phyloP scores from a whole-genome alignment of 2,797 vertebrate species.

The Cercopithecus mitis region DNA sequence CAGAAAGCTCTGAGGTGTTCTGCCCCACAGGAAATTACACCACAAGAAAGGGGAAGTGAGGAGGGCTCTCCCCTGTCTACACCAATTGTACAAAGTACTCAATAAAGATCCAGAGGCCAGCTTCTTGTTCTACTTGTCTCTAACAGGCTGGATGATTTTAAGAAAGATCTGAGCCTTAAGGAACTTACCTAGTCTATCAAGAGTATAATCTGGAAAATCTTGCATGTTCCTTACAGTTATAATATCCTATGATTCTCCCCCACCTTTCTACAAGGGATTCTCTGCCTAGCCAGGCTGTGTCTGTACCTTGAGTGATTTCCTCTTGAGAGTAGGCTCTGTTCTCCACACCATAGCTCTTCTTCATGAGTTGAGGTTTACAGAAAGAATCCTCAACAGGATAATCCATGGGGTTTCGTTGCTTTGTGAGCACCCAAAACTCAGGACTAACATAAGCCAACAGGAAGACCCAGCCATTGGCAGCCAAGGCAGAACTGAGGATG shows the following conservation, averaged over 20 bases:
- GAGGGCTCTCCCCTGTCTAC: neutral
- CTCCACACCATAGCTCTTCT: conserved; percentile 85
- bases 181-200: neutral
- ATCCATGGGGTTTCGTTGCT: conserved; percentile 80
- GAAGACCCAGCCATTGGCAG: conserved; percentile 92
- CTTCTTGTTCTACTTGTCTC: neutral
- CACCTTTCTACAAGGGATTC: neutral
- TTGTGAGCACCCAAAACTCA: conserved; percentile 89
- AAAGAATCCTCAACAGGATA: conserved; percentile 82
- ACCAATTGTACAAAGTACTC: neutral
- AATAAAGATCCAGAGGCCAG: neutral
- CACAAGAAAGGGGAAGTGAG: neutral
- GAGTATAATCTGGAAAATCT: neutral
- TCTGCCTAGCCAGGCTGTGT: neutral
- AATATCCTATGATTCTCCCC: neutral
- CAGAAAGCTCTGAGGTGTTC: neutral
- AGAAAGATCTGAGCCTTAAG: neutral
- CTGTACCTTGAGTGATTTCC: conserved; percentile 82
- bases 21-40: neutral
- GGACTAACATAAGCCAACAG: conserved; percentile 88
- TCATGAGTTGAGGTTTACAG: conserved; percentile 83
- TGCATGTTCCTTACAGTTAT: neutral
- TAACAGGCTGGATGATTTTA: neutral
- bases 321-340: conserved; percentile 90
- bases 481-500: conserved; percentile 88